Conservation (phyloP, 2,113 vertebrate genomes). For the Athene noctua region DNA sequence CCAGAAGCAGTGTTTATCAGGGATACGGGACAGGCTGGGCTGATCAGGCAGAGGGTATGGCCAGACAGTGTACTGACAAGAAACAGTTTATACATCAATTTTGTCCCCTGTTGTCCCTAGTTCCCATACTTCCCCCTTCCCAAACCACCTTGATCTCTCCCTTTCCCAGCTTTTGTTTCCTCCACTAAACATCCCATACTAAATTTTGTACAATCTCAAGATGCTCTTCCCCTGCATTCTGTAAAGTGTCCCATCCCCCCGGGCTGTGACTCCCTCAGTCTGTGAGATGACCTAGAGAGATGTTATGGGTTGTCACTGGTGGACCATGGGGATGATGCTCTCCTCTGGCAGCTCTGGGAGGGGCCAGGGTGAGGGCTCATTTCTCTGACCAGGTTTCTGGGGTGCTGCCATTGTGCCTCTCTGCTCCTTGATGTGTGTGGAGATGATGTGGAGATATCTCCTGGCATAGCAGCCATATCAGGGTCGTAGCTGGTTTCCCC, state of each 20-base stretch:
- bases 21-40: not conserved
- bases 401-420: not conserved
- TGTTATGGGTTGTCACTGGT: not conserved
- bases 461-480: not conserved
- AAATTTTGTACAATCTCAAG: not conserved
- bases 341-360: not conserved
- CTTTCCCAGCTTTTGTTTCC: not conserved
- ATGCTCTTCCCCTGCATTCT: not conserved
- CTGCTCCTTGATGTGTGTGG: not conserved
- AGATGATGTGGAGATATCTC: not conserved
- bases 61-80: not conserved
- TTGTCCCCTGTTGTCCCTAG: not conserved
- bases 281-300: not conserved
- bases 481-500: not conserved
- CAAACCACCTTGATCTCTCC: not conserved
- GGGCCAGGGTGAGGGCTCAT: fast-evolving
- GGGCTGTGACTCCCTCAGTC: not conserved
- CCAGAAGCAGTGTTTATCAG: not conserved
- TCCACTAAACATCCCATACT: not conserved
- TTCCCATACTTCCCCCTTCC: not conserved
- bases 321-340: not conserved
- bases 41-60: not conserved
- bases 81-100: not conserved
- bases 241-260: not conserved
- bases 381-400: not conserved